phyloP scores from a whole-genome alignment of 2,113 vertebrate species.

The Pseudopipra pipra region DNA sequence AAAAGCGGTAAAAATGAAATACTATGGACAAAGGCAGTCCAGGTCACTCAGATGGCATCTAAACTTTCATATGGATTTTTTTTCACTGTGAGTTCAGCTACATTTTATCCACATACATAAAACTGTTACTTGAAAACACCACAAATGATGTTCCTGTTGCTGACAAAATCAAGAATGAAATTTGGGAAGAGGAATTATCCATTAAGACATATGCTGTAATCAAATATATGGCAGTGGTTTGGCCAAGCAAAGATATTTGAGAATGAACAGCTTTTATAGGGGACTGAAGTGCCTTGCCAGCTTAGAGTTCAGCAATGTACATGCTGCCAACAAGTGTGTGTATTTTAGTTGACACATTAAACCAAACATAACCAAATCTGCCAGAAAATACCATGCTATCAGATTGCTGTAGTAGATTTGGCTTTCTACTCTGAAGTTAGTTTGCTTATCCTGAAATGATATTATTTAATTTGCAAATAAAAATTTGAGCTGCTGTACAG shows the following conservation, averaged over 20 bases:
- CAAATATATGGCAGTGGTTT: neutral
- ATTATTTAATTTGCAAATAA: neutral
- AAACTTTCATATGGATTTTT: neutral
- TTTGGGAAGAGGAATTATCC: neutral
- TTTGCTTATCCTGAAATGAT: neutral
- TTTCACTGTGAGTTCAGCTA: neutral
- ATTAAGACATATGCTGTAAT: neutral
- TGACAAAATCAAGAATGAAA: neutral
- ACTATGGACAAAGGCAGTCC: neutral
- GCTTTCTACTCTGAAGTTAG: neutral
- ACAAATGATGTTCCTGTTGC: neutral
- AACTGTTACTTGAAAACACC: neutral
- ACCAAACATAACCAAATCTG: conserved; percentile 25
- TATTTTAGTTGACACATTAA: neutral
- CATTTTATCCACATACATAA: neutral
- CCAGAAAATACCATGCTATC: neutral
- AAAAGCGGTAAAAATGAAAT: neutral
- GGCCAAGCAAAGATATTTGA: neutral
- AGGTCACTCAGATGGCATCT: neutral
- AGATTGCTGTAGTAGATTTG: neutral
- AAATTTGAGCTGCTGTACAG: neutral
- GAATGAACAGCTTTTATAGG: neutral
- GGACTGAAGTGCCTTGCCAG: neutral
- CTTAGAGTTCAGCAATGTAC: neutral
- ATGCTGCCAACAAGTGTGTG: neutral